Percentiles rank a stretch among this genome's conserved stretches.
Evolutionary conservation across 2,113 vertebrate species (phyloP).

Genomic region (Diphyllodes magnificus): DNA sequence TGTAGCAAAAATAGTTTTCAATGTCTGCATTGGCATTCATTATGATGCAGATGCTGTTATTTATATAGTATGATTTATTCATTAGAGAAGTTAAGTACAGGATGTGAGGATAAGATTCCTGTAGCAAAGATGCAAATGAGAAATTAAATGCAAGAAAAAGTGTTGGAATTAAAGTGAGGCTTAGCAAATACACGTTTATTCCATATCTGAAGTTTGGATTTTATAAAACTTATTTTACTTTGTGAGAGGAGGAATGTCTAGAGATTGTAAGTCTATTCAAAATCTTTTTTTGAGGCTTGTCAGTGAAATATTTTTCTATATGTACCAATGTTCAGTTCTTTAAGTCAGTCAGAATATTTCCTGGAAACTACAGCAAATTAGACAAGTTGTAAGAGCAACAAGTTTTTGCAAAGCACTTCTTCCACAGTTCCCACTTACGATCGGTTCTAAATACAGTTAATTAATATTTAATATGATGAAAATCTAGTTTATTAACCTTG

Average conservation of each 20-base stretch:
- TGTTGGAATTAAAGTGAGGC: background rate
- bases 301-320: background rate
- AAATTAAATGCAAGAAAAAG: background rate
- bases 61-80: background rate
- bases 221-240: background rate
- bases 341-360: background rate
- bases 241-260: background rate
- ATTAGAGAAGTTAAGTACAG: background rate
- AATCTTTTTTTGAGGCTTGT: background rate
- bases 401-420: background rate
- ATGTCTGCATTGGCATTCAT: background rate
- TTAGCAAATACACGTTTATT: background rate
- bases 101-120: background rate
- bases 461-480: background rate
- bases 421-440: background rate
- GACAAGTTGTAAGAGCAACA: background rate
- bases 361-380: background rate
- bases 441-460: background rate
- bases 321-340: background rate
- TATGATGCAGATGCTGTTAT: background rate
- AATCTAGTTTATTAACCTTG: background rate
- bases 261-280: background rate
- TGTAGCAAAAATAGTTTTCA: background rate
- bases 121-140: background rate
- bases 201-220: background rate